Conservation (phyloP, 1,140 invertebrate species). For the Hormaphis cornu region DNA sequence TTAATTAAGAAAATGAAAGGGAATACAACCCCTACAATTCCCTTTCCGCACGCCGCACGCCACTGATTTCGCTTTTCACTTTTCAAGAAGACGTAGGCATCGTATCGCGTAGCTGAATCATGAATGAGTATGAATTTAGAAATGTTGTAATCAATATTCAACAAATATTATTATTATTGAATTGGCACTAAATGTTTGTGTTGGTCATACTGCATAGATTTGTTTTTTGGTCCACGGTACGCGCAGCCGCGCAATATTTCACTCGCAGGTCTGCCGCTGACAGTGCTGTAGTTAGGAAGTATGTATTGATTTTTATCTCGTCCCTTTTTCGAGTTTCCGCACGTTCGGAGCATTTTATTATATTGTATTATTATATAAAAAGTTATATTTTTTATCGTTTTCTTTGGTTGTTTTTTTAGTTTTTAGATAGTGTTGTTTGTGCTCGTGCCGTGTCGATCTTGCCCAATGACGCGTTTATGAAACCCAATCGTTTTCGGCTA, state of each 20-base stretch:
- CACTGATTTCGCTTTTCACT: too few species aligned
- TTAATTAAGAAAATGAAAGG: too few species aligned
- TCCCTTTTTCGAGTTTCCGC: slow-evolving; percentile 31
- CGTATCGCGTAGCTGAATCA: too few species aligned
- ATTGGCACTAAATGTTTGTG: neutral
- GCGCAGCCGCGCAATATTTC: slow-evolving; percentile 31
- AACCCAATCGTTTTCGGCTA: slow-evolving; percentile 7
- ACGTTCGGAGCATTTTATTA: too few species aligned
- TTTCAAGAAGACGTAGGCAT: too few species aligned
- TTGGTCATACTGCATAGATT: slow-evolving; percentile 19
- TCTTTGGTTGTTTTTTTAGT: slow-evolving; percentile 11
- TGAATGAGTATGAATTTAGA: neutral
- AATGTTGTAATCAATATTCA: slow-evolving; percentile 17
- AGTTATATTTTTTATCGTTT: slow-evolving; percentile 19
- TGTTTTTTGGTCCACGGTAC: slow-evolving; percentile 30
- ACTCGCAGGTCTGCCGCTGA: slow-evolving; percentile 27
- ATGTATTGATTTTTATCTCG: slow-evolving; percentile 33
- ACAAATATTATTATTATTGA: too few species aligned
- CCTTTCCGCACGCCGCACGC: too few species aligned
- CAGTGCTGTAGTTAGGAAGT: slow-evolving; percentile 30
- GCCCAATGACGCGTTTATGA: slow-evolving; percentile 25
- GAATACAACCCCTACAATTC: too few species aligned
- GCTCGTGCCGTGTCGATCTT: neutral
- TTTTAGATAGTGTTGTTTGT: neutral
- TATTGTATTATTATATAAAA: slow-evolving; percentile 9